These are phyloP conservation scores for Carpatolechia fugitivella DNA, from an alignment of 2,888 invertebrate genomes.

Conservation along the genomic window DNA sequence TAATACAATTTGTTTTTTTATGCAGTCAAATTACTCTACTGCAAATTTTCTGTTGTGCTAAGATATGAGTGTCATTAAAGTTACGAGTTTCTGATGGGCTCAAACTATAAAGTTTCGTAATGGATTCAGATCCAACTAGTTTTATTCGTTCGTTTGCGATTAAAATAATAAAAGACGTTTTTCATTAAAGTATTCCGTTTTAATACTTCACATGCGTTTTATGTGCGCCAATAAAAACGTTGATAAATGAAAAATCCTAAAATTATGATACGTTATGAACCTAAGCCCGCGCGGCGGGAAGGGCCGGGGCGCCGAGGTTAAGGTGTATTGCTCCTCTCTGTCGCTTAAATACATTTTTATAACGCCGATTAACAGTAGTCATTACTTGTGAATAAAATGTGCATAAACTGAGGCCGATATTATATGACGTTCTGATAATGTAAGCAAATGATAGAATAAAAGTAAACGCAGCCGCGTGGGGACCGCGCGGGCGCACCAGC, in stretches of 20 bases:
- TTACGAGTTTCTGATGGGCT: conserved; percentile 4
- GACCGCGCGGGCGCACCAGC: conserved; percentile 2
- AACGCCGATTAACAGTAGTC: conserved; percentile 25
- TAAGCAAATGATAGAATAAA: conserved; percentile 31
- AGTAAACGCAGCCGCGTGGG: conserved; percentile 18
- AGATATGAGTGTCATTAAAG: not conserved
- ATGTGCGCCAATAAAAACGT: conserved; percentile 9
- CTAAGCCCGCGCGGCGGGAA: not conserved
- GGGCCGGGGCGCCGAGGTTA: not conserved
- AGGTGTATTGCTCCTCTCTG: not conserved
- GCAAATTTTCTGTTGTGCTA: not conserved
- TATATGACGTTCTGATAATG: conserved; percentile 24
- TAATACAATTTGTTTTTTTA: too few species aligned
- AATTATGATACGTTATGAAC: conserved; percentile 6
- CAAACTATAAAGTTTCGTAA: conserved; percentile 7
- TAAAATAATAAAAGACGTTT: conserved; percentile 8
- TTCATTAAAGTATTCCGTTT: conserved; percentile 8
- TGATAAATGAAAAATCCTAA: conserved; percentile 16
- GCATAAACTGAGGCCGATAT: conserved; percentile 21
- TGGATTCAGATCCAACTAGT: conserved; percentile 3
- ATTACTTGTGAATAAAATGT: conserved; percentile 17
- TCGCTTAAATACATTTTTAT: not conserved
- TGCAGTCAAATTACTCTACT: too few species aligned
- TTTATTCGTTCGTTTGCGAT: not conserved
- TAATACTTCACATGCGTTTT: conserved; percentile 5